Percentiles rank a stretch among this genome's conserved stretches.
These are phyloP conservation scores for Microcebus ravelobensis DNA, from an alignment of 2,113 vertebrate genomes.

Conservation along the genomic window DNA sequence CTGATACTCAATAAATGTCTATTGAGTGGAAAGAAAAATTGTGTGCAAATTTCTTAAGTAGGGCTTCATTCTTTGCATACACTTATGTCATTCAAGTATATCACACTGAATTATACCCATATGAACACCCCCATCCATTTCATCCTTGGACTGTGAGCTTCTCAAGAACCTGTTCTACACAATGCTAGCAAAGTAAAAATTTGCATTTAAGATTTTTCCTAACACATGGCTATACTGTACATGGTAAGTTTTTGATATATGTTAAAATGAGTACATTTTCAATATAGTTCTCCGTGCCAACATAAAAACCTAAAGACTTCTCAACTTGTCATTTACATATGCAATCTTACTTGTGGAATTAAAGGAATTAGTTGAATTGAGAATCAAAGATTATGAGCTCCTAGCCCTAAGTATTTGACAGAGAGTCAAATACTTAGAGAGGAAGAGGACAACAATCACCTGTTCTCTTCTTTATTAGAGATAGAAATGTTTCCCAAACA, in stretches of 20 bases:
- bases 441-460: neutral
- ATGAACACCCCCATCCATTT: neutral
- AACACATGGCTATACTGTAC: neutral
- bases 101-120: neutral
- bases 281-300: neutral
- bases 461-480: neutral
- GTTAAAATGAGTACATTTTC: neutral
- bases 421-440: neutral
- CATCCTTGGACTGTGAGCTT: neutral
- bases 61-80: neutral
- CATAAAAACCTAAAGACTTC: neutral
- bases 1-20: too few species aligned
- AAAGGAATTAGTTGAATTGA: neutral
- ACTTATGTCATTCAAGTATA: neutral
- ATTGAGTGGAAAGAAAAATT: neutral
- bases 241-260: neutral
- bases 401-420: neutral
- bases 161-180: neutral
- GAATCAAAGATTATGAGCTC: neutral
- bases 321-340: neutral
- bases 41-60: neutral
- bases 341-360: neutral
- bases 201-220: too few species aligned
- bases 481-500: neutral
- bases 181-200: neutral